A percentile compares a stretch with the other conserved stretches of the same genome.
Evolutionary conservation across 1,140 invertebrate genomes (phyloP).

Genomic region (Ips typographus): DNA sequence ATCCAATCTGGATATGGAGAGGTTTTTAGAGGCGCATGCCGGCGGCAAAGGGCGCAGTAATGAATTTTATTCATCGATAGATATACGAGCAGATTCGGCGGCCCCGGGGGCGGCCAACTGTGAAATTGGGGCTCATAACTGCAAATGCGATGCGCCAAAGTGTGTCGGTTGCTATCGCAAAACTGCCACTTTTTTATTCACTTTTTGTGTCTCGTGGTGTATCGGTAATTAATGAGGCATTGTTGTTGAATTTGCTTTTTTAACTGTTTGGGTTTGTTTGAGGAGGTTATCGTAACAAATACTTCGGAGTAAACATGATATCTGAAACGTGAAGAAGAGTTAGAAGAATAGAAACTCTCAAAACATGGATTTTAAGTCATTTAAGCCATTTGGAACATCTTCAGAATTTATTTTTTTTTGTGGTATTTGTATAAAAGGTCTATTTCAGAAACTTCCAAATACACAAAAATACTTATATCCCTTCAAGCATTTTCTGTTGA

Average conservation of each 20-base stretch:
- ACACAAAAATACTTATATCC: too few species aligned
- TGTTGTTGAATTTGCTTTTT: not conserved
- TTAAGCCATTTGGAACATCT: too few species aligned
- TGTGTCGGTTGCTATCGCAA: constrained; percentile 33
- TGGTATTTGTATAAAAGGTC: too few species aligned
- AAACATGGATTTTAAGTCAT: too few species aligned
- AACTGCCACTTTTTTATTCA: constrained; percentile 24
- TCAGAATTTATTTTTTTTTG: too few species aligned
- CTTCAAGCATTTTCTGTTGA: too few species aligned
- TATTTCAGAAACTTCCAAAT: too few species aligned
- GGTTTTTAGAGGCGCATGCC: constrained; percentile 7
- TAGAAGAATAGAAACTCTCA: too few species aligned
- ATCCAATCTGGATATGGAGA: constrained; percentile 4
- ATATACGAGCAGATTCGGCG: constrained; percentile 44
- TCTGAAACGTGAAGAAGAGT: too few species aligned
- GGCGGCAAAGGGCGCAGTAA: constrained; percentile 37
- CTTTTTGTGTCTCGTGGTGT: not conserved
- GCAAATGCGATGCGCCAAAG: constrained; percentile 37
- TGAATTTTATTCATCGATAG: constrained; percentile 48
- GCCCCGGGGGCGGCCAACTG: constrained; percentile 42
- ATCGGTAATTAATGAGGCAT: constrained; percentile 5
- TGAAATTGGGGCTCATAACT: constrained; percentile 45
- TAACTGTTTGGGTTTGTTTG: not conserved
- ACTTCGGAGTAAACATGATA: too few species aligned
- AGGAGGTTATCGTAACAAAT: too few species aligned